Evolutionary conservation across 2,888 invertebrate genomes (phyloP).

Genomic region (Eupeodes luniger): DNA sequence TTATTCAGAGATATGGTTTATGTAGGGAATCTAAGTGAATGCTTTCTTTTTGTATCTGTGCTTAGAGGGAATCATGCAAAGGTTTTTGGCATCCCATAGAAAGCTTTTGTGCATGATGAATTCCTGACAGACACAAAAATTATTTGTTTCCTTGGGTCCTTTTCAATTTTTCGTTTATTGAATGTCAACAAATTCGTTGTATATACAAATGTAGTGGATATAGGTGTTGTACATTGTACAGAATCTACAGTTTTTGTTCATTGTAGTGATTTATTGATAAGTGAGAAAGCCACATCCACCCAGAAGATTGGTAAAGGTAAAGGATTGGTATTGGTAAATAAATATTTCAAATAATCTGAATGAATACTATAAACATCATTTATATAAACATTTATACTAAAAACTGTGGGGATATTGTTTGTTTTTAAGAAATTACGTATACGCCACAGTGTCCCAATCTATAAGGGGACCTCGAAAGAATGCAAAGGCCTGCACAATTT

Average conservation of each 20-base stretch:
- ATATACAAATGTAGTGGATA: neutral
- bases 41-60: neutral
- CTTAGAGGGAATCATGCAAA: conserved; percentile 7
- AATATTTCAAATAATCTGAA: no score
- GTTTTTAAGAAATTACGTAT: neutral
- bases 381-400: no score
- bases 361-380: no score
- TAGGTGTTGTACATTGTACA: neutral
- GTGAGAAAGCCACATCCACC: neutral
- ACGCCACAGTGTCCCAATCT: neutral
- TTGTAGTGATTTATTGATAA: neutral
- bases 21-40: neutral
- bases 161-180: conserved; percentile 19
- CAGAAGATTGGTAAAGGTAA: neutral
- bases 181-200: conserved; percentile 28
- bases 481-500: no score
- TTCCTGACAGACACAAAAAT: conserved; percentile 61
- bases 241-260: neutral
- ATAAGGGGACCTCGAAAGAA: no score
- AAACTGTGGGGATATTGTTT: no score
- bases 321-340: no score
- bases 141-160: conserved; percentile 58
- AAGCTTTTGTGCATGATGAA: conserved; percentile 62
- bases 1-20: conserved; percentile 21
- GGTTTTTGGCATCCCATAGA: conserved; percentile 42